Base-by-base conservation (phyloP, 2,797 vertebrate genomes). In the Melanotaenia trifasciata region DNA sequence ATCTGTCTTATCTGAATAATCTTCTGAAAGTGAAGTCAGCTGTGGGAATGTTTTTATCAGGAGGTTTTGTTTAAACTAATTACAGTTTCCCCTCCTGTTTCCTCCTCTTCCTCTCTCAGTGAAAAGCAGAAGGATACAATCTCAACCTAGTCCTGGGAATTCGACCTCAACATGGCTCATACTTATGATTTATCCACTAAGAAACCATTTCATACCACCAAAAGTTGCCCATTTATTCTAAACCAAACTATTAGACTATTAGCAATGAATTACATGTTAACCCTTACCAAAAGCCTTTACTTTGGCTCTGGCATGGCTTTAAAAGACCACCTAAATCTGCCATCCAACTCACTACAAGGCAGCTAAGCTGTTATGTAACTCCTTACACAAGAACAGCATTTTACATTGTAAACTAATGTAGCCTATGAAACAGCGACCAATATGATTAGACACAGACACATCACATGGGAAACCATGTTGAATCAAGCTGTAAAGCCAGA, bases 341-440 rank as follows among this genome's bases (percentile, higher is more conserved):
- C 78, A 78, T 75, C 71, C 73, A 79, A 74, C 65, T 22, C 87
- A 84, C 85, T 89, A 84, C 87, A 87, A 87, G 87, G 84, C 74
- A 83, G 64, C 85, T 88, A 86, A 90, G 83, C 89, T 83, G 78
- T 95, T 95, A 95, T 80, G 86, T 92, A 95, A 94, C 90, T 73
- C 81, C 87, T 94, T 92, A 92, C 72, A 92, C 90, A 93, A 93
- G 89, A 84, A 72, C 76, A 83, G 60, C 18, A 22, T 80, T 89
- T 83, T 90, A 69, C 72, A 79, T 84, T 80, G 81, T 84, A 64
- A 87, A 69, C 70, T 83, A 79, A 82, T 78, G 80, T 66, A 64
- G 63, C 72, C 43, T 53, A 14, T 70, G 47, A 70, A 76, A 80
- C 74, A 78, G 68, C 80, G 73, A 86, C 70, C 73, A 67, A 32